Percentiles rank a stretch among this genome's conserved stretches.
These are phyloP conservation scores for Helicoverpa zea DNA, from an alignment of 1,140 invertebrate genomes.

Conservation along the genomic window DNA sequence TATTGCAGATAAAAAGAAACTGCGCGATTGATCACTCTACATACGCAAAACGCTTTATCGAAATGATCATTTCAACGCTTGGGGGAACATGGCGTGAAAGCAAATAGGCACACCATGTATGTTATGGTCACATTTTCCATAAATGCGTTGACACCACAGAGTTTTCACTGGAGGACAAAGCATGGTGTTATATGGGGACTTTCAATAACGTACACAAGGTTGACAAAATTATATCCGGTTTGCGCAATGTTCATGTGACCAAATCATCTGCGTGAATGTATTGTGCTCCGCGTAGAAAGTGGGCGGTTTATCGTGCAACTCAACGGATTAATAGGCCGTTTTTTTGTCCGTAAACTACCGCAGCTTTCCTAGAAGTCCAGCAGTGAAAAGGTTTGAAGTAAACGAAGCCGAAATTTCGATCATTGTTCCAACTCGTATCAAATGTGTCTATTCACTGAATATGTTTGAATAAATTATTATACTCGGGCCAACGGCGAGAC, in stretches of 20 bases:
- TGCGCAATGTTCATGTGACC: slow-evolving; percentile 59
- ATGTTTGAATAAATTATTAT: slow-evolving; percentile 14
- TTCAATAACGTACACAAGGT: slow-evolving; percentile 41
- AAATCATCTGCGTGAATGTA: slow-evolving; percentile 48
- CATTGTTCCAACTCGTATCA: neutral
- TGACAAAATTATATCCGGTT: slow-evolving; percentile 65
- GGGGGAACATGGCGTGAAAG: slow-evolving; percentile 37
- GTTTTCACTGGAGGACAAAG: slow-evolving; percentile 47
- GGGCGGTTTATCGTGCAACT: slow-evolving; percentile 50
- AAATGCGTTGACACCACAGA: slow-evolving; percentile 37
- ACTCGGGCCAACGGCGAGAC: neutral
- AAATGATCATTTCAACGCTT: slow-evolving; percentile 40
- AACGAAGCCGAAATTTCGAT: slow-evolving; percentile 15
- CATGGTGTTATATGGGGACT: slow-evolving; percentile 44
- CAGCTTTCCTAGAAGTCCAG: neutral
- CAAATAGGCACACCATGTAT: slow-evolving; percentile 38
- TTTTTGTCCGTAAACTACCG: slow-evolving; percentile 20
- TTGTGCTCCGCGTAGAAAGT: slow-evolving; percentile 56
- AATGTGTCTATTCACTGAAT: slow-evolving; percentile 30
- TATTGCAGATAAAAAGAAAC: slow-evolving; percentile 17
- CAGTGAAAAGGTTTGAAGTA: no score
- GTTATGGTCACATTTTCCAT: slow-evolving; percentile 43
- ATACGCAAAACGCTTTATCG: slow-evolving; percentile 18
- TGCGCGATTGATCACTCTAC: neutral
- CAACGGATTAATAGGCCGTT: slow-evolving; percentile 33